phyloP scores from a whole-genome alignment of 30 jellyfish, hydroid and myxozoan genomes.

The Cassiopea xamachana region DNA sequence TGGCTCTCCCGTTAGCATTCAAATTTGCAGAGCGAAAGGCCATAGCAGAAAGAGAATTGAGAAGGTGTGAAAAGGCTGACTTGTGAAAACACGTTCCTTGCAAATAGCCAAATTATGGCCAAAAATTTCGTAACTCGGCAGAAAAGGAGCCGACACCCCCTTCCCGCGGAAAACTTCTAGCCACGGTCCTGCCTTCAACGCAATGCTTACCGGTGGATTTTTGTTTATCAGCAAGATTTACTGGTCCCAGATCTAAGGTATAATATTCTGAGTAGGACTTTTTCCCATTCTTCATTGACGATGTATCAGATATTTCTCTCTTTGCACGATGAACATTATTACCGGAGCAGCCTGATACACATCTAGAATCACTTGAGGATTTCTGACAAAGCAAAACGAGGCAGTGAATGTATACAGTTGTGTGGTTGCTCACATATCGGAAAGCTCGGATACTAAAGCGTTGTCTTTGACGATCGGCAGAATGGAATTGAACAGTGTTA shows the following conservation, averaged over 20 bases:
- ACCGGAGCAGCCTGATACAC: slow-evolving; percentile 47
- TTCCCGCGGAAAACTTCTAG: too few species aligned
- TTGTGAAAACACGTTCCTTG: too few species aligned
- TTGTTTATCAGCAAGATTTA: neutral
- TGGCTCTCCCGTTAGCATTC: too few species aligned
- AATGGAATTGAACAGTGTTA: slow-evolving; percentile 8
- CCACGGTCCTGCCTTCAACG: too few species aligned
- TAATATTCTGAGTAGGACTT: neutral
- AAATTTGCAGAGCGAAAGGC: too few species aligned
- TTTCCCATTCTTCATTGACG: neutral
- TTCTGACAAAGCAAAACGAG: slow-evolving; percentile 35
- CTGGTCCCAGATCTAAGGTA: neutral
- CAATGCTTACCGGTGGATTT: neutral
- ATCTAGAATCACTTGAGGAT: slow-evolving; percentile 16
- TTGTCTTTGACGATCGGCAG: neutral
- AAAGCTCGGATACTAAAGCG: slow-evolving; percentile 39
- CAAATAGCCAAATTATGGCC: too few species aligned
- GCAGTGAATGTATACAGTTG: slow-evolving; percentile 47
- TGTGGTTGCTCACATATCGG: neutral
- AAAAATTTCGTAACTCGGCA: too few species aligned
- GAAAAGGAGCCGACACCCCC: too few species aligned
- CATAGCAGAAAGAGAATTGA: too few species aligned
- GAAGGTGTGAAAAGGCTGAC: too few species aligned
- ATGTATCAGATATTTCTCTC: neutral
- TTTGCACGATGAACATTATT: slow-evolving; percentile 36